These are phyloP conservation scores for Trachelus iudaicus DNA, from an alignment of 2,888 invertebrate species.

Conservation along the genomic window DNA sequence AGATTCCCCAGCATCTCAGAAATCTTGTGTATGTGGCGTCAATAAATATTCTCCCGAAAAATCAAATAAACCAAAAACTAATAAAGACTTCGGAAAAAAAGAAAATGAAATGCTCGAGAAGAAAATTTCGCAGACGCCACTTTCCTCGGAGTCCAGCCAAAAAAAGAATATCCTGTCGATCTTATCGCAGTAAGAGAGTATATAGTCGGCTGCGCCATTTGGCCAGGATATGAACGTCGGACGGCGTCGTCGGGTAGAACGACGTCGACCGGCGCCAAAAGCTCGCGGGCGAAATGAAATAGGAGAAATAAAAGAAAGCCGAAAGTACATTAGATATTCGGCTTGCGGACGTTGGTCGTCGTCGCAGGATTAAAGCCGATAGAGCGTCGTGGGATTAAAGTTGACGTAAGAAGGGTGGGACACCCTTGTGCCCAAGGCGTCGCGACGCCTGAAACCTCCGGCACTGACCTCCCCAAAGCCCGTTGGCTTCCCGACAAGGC, in stretches of 20 bases:
- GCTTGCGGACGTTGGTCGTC: constrained; percentile 11
- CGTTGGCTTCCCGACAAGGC: neutral
- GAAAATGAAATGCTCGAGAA: too few relatives aligned
- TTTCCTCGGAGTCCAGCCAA: too few relatives aligned
- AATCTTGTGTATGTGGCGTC: too few relatives aligned
- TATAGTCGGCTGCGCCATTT: too few relatives aligned
- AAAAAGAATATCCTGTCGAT: too few relatives aligned
- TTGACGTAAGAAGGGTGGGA: neutral
- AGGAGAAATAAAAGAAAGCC: constrained; percentile 5
- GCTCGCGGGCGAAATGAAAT: neutral
- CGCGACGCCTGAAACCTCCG: constrained; percentile 1
- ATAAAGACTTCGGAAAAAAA: too few relatives aligned
- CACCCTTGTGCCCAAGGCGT: constrained; percentile 2
- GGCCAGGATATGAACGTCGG: neutral
- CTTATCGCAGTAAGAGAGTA: too few relatives aligned
- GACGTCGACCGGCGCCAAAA: neutral
- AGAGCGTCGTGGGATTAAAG: constrained; percentile 15
- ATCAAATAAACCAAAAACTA: too few relatives aligned
- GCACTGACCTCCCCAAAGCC: constrained; percentile 22
- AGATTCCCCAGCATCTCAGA: too few relatives aligned
- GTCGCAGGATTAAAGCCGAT: constrained; percentile 2
- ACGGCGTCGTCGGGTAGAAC: neutral
- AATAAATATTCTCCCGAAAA: too few relatives aligned
- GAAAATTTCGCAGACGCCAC: too few relatives aligned
- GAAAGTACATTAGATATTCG: constrained; percentile 7